Evolutionary conservation across 64 coral and sea anemone genomes (phyloP).

Genomic region (Stichodactyla mertensii): DNA sequence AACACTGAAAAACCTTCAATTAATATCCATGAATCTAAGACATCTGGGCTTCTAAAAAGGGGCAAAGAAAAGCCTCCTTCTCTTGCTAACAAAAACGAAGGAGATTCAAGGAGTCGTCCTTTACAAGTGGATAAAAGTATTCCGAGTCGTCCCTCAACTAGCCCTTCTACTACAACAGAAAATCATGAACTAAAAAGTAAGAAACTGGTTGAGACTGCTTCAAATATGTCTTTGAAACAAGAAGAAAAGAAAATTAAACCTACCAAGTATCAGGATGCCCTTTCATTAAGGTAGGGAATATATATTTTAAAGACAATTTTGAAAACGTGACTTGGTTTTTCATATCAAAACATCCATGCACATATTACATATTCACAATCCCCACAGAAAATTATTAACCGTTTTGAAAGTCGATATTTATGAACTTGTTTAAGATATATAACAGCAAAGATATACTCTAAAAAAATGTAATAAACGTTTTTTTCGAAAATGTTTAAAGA

Average conservation of each 20-base stretch:
- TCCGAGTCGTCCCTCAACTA: neutral
- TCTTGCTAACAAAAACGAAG: neutral
- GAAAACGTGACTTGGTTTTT: neutral
- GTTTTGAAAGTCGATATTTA: neutral
- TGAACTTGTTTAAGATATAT: too few relatives aligned
- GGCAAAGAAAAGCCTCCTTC: slow-evolving; percentile 37
- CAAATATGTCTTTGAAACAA: neutral
- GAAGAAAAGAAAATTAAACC: slow-evolving; percentile 30
- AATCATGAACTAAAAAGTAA: neutral
- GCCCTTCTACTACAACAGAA: neutral
- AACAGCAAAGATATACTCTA: too few relatives aligned
- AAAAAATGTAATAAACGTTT: neutral
- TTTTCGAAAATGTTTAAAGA: neutral
- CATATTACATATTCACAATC: neutral
- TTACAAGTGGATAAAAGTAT: neutral
- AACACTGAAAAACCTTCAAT: neutral
- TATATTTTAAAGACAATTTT: neutral
- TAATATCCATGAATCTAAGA: neutral
- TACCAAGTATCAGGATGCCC: slow-evolving; percentile 53
- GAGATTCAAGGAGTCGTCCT: neutral
- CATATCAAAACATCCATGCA: neutral
- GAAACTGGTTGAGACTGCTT: neutral
- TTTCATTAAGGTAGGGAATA: slow-evolving; percentile 67
- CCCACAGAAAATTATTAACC: neutral
- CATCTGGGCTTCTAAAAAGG: slow-evolving; percentile 37